phyloP scores from a whole-genome alignment of 1,140 invertebrate genomes.

The Neocloeon triangulifer region DNA sequence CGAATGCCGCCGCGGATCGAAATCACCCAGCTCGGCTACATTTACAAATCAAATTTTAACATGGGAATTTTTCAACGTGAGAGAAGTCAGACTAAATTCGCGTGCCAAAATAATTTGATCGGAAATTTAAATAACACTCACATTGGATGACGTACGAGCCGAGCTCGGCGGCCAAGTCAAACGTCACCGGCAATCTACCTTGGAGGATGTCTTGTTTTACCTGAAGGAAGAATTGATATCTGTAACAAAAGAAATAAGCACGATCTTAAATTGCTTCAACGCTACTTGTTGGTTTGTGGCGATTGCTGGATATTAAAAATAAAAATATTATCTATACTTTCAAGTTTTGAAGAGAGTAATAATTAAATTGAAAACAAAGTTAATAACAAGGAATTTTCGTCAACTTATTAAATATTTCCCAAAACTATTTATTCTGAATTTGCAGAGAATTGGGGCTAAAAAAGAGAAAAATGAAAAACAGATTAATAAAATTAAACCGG shows the following conservation, averaged over 20 bases:
- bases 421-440: too few relatives aligned
- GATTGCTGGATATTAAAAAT: slow-evolving; percentile 4
- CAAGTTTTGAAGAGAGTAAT: too few relatives aligned
- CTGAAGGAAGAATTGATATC: slow-evolving; percentile 91
- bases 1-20: slow-evolving; percentile 70
- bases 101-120: not conserved
- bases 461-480: too few relatives aligned
- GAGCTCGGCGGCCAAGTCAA: slow-evolving; percentile 75
- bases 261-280: too few relatives aligned
- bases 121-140: slow-evolving; percentile 39
- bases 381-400: too few relatives aligned
- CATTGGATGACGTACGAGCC: slow-evolving; percentile 89
- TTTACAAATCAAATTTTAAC: slow-evolving; percentile 8
- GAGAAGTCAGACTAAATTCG: not conserved
- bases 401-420: too few relatives aligned
- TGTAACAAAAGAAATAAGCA: slow-evolving; percentile 24
- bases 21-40: slow-evolving; percentile 93
- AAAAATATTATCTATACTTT: slow-evolving; percentile 8
- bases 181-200: slow-evolving; percentile 66
- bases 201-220: slow-evolving; percentile 86
- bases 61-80: not conserved
- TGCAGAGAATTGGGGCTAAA: too few relatives aligned
- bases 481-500: too few relatives aligned
- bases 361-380: too few relatives aligned
- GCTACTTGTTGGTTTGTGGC: too few relatives aligned